Evolutionary conservation across 2,888 invertebrate species (phyloP).

Genomic region (Brachylomia viminalis): DNA sequence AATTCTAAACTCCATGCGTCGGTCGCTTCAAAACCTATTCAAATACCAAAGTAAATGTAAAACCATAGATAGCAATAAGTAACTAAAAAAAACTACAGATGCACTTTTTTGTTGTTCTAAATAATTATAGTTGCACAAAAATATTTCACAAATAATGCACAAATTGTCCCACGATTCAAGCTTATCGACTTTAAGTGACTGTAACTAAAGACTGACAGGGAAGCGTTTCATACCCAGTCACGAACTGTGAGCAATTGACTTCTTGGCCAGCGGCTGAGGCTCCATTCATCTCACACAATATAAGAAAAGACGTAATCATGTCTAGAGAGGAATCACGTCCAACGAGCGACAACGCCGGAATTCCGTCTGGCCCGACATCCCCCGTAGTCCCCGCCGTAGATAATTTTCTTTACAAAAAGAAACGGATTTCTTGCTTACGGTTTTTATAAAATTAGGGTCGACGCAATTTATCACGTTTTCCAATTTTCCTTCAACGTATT

Average conservation of each 20-base stretch:
- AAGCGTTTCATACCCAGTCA: constrained; percentile 72
- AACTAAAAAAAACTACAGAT: not conserved
- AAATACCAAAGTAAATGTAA: not conserved
- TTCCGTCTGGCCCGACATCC: constrained; percentile 82
- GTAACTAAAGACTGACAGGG: constrained; percentile 58
- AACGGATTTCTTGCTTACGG: constrained; percentile 72
- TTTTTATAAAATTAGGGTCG: constrained; percentile 76
- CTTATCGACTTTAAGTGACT: constrained; percentile 45
- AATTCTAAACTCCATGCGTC: too few species aligned
- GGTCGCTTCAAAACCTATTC: not conserved
- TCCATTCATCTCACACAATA: constrained; percentile 86
- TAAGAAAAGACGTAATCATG: constrained; percentile 88
- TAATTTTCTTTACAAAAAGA: constrained; percentile 81
- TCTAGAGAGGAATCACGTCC: constrained; percentile 87
- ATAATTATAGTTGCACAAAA: not conserved
- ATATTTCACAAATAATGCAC: not conserved
- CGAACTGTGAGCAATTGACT: constrained; percentile 83
- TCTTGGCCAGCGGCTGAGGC: constrained; percentile 76
- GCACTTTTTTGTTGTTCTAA: not conserved
- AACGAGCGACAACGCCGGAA: constrained; percentile 87
- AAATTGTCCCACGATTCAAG: constrained; percentile 20
- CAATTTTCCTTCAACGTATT: constrained; percentile 50
- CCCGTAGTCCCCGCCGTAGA: constrained; percentile 76
- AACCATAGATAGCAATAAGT: too few species aligned
- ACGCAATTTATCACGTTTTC: constrained; percentile 67